phyloP scores from a whole-genome alignment of 2,797 vertebrate genomes.

The Gorsachius magnificus region DNA sequence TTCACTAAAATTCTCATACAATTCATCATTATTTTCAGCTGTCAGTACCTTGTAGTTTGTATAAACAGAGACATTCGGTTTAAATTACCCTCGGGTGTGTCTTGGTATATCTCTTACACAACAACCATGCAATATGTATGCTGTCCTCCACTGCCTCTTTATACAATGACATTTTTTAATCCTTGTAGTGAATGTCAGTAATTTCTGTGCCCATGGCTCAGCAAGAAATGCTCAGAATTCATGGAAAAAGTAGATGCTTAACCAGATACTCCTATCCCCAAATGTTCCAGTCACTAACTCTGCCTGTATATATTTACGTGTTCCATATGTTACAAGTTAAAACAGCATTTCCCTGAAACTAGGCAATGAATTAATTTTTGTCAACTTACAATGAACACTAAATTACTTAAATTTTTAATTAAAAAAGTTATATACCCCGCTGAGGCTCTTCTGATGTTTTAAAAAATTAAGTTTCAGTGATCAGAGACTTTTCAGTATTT shows the following conservation, averaged over 20 bases:
- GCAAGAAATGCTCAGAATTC: neutral
- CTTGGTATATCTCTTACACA: neutral
- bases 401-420: neutral
- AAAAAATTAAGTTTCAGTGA: neutral
- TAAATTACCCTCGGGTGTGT: neutral
- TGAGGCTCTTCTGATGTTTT: neutral
- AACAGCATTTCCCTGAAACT: neutral
- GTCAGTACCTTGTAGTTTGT: neutral
- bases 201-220: neutral
- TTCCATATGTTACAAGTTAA: neutral
- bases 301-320: neutral
- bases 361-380: neutral
- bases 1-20: neutral
- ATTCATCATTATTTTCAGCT: neutral
- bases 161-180: neutral
- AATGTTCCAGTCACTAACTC: neutral
- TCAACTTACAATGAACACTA: neutral
- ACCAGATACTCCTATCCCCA: neutral
- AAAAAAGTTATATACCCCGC: neutral
- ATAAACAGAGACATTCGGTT: neutral
- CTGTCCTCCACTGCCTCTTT: neutral
- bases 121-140: neutral
- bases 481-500: neutral
- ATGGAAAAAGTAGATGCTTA: neutral
- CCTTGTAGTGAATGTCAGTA: neutral